Conservation (phyloP, 2,888 invertebrate genomes). For the Meganola albula region DNA sequence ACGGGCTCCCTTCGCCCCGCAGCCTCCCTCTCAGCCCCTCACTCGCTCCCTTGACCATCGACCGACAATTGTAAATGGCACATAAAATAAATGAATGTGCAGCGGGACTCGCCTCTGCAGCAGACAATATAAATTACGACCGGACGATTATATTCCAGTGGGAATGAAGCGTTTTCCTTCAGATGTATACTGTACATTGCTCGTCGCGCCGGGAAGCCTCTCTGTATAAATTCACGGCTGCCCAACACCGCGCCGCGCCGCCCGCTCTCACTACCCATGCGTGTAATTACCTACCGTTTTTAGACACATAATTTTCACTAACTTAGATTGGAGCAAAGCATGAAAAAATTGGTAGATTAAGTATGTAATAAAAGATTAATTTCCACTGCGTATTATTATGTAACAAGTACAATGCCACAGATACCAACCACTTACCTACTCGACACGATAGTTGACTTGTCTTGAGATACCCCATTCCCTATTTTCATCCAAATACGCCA, state of each 20-base stretch:
- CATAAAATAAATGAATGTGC: slow-evolving; percentile 80
- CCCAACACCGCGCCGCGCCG: slow-evolving; percentile 39
- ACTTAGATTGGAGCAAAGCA: slow-evolving; percentile 55
- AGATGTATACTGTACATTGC: slow-evolving; percentile 61
- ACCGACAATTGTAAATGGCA: slow-evolving; percentile 80
- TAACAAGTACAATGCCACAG: too few relatives aligned
- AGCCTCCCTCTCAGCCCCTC: slow-evolving; percentile 42
- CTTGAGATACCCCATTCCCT: too few relatives aligned
- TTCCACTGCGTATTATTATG: too few relatives aligned
- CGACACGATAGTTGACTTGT: too few relatives aligned
- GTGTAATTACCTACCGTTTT: slow-evolving; percentile 61
- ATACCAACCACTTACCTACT: too few relatives aligned
- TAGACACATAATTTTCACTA: too few relatives aligned
- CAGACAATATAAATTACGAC: slow-evolving; percentile 80
- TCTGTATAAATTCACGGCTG: slow-evolving; percentile 41
- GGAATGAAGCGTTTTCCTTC: slow-evolving; percentile 76
- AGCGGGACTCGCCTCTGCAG: slow-evolving; percentile 78
- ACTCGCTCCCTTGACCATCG: slow-evolving; percentile 77
- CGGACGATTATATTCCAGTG: slow-evolving; percentile 78
- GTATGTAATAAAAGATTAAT: too few relatives aligned
- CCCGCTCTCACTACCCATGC: slow-evolving; percentile 56
- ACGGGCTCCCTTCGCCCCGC: slow-evolving; percentile 42
- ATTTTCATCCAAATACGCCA: too few relatives aligned
- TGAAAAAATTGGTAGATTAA: too few relatives aligned
- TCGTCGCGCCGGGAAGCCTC: slow-evolving; percentile 43